Conservation (phyloP, 1,140 invertebrate genomes). For the Pogonomyrmex barbatus region DNA sequence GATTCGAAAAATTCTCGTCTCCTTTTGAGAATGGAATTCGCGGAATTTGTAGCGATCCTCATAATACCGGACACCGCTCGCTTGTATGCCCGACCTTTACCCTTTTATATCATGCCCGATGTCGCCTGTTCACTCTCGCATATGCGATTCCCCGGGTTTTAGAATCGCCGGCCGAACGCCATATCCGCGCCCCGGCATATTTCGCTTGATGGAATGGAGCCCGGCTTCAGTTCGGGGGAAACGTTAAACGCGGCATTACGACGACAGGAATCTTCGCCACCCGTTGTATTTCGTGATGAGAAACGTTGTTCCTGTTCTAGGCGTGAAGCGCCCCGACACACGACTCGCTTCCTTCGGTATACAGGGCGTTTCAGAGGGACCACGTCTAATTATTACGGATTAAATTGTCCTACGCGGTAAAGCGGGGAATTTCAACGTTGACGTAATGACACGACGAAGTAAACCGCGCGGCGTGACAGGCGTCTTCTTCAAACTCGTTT, state of each 20-base stretch:
- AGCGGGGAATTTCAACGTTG: conserved; percentile 13
- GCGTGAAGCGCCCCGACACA: background rate
- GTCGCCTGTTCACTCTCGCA: background rate
- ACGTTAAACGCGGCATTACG: conserved; percentile 37
- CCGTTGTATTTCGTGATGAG: conserved; percentile 35
- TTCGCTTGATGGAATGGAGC: conserved; percentile 17
- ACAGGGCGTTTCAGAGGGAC: conserved; percentile 8
- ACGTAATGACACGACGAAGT: background rate
- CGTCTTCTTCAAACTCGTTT: background rate
- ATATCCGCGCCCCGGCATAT: conserved; percentile 17
- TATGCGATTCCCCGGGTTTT: conserved; percentile 31
- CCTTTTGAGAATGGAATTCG: conserved; percentile 43
- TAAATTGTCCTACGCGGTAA: background rate
- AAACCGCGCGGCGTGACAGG: too few species aligned
- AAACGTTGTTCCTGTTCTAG: background rate
- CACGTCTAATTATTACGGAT: background rate
- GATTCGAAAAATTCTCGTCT: conserved; percentile 57
- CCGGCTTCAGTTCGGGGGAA: background rate
- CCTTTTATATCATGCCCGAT: conserved; percentile 38
- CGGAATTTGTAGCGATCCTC: conserved; percentile 41
- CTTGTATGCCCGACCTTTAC: conserved; percentile 11
- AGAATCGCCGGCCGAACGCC: conserved; percentile 18
- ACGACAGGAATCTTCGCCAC: conserved; percentile 9
- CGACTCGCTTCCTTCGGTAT: background rate
- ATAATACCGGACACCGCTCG: conserved; percentile 40